Conservation (phyloP, 2,888 invertebrate genomes). For the Rhyacophila evoluta region DNA sequence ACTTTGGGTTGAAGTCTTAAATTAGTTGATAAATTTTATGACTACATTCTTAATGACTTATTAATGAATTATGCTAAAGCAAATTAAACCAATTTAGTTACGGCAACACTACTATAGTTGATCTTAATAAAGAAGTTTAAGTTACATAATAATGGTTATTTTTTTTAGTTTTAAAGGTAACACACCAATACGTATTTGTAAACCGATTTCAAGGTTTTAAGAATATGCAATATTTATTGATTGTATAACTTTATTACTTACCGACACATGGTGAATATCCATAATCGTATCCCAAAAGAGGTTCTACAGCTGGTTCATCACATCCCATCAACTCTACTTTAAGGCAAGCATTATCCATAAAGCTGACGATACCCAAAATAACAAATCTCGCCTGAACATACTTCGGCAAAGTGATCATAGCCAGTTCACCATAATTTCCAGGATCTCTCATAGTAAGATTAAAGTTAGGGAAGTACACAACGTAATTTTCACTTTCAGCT, state of each 20-base stretch:
- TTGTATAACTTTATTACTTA: constrained; percentile 61
- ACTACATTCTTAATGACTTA: too few relatives aligned
- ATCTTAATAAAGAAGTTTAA: too few relatives aligned
- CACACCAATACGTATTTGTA: too few relatives aligned
- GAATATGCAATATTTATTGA: too few relatives aligned
- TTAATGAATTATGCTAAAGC: too few relatives aligned
- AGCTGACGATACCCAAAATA: constrained; percentile 94
- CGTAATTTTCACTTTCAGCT: constrained; percentile 93
- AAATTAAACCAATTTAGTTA: too few relatives aligned
- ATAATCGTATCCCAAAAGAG: constrained; percentile 91
- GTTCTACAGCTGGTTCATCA: constrained; percentile 85
- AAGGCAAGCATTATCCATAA: constrained; percentile 96
- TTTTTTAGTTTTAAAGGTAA: too few relatives aligned
- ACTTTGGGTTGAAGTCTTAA: too few relatives aligned
- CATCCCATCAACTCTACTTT: constrained; percentile 98
- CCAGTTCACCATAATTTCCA: constrained; percentile 96
- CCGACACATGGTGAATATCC: constrained; percentile 94
- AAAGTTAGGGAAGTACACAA: constrained; percentile 97
- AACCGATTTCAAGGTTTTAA: too few relatives aligned
- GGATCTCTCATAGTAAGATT: constrained; percentile 94
- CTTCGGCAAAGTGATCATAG: constrained; percentile 95
- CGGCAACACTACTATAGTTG: too few relatives aligned
- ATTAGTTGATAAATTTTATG: too few relatives aligned
- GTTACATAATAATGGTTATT: too few relatives aligned
- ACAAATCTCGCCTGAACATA: constrained; percentile 95